Evolutionary conservation across 2,797 vertebrate species (phyloP).

Genomic region (Pseudochirops corinnae): DNA sequence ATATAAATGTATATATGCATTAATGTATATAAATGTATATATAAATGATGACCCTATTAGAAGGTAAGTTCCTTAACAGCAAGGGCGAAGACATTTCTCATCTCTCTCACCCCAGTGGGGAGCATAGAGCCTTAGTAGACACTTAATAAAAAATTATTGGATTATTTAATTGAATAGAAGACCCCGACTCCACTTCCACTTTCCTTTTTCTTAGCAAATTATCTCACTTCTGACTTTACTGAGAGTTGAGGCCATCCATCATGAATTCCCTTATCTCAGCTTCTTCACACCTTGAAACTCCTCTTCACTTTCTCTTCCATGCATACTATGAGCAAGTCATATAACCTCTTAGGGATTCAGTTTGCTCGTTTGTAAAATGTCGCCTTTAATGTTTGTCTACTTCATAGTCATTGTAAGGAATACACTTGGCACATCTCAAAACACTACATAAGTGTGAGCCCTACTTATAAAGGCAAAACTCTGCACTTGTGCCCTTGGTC

Average conservation of each 20-base stretch:
- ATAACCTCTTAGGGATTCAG: not conserved
- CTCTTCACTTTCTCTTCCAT: not conserved
- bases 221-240: not conserved
- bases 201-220: not conserved
- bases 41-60: not conserved
- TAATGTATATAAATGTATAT: too few species aligned
- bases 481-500: not conserved
- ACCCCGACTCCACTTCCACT: not conserved
- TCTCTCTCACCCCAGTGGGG: not conserved
- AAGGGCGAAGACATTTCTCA: not conserved
- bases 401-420: too few species aligned
- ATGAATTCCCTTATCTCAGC: not conserved
- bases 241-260: not conserved
- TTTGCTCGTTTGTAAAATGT: slow-evolving; percentile 24
- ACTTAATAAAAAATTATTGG: not conserved
- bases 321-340: not conserved
- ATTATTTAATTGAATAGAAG: not conserved
- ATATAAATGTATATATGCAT: too few species aligned
- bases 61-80: not conserved
- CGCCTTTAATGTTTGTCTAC: too few species aligned
- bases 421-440: too few species aligned
- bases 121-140: not conserved
- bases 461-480: not conserved
- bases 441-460: not conserved
- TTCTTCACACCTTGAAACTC: not conserved